These are phyloP conservation scores for Epistrophella euchroma DNA, from an alignment of 2,888 invertebrate genomes.

Conservation along the genomic window DNA sequence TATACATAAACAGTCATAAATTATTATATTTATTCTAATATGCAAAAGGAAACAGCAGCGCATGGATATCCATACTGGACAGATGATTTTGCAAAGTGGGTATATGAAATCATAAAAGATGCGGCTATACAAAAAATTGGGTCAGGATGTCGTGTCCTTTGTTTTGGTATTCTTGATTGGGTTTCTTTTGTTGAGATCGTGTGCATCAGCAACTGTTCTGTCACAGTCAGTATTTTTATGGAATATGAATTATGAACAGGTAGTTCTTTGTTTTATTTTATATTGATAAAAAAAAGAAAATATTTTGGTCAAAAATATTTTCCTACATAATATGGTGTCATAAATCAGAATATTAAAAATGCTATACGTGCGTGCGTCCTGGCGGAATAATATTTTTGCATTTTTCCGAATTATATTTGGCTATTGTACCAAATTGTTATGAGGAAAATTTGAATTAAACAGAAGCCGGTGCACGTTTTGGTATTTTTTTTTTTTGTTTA, in stretches of 20 bases:
- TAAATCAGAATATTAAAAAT: constrained; percentile 40
- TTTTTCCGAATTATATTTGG: not conserved
- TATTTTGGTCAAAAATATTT: constrained; percentile 28
- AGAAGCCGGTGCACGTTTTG: not conserved
- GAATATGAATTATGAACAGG: constrained; percentile 76
- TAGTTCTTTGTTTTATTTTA: constrained; percentile 54
- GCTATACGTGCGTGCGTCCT: constrained; percentile 41
- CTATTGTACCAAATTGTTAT: not conserved
- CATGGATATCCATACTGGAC: constrained; percentile 10
- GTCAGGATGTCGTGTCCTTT: constrained; percentile 54
- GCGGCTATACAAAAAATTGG: constrained; percentile 33
- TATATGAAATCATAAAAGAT: constrained; percentile 1
- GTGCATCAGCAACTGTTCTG: constrained; percentile 41
- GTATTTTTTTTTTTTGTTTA: too few relatives aligned
- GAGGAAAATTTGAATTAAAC: constrained; percentile 6
- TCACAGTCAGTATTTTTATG: constrained; percentile 20
- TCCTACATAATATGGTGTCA: constrained; percentile 26
- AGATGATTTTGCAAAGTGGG: constrained; percentile 64
- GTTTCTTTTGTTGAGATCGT: constrained; percentile 13
- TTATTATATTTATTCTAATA: constrained; percentile 47
- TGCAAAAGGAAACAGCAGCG: constrained; percentile 34
- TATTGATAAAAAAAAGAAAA: constrained; percentile 1
- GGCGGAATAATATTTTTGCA: constrained; percentile 42
- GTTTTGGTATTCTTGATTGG: not conserved
- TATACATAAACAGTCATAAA: constrained; percentile 42